Conservation (phyloP, 2,797 vertebrate species). For the Meriones psammophilus region DNA sequence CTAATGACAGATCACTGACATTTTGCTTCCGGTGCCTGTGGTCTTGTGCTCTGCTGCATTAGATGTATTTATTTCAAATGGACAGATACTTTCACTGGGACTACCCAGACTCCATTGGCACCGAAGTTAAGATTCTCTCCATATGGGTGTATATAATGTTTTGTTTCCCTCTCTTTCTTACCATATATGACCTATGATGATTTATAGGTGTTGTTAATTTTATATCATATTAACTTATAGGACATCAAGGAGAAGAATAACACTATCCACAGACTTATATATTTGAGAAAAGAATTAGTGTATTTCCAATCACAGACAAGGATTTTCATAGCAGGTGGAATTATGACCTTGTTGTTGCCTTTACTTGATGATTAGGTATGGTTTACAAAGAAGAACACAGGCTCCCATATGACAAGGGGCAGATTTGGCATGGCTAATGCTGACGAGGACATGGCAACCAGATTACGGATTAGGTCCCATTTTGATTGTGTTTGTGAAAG, state of each 20-base stretch:
- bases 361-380: not conserved
- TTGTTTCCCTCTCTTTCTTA: not conserved
- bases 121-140: not conserved
- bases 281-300: not conserved
- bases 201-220: not conserved
- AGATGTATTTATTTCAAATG: not conserved
- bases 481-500: not conserved
- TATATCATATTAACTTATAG: not conserved
- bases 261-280: not conserved
- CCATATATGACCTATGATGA: not conserved
- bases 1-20: not conserved
- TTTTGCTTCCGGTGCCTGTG: not conserved
- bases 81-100: not conserved
- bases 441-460: not conserved
- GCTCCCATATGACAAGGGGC: no score
- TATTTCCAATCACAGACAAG: not conserved
- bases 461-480: not conserved
- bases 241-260: not conserved
- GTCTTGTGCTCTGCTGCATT: not conserved
- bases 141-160: not conserved
- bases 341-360: no score
- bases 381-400: not conserved
- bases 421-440: no score
- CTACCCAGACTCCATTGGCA: not conserved
- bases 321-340: not conserved